Base-by-base conservation (phyloP, 2,888 invertebrate genomes). In the Schrankia costaestrigalis region DNA sequence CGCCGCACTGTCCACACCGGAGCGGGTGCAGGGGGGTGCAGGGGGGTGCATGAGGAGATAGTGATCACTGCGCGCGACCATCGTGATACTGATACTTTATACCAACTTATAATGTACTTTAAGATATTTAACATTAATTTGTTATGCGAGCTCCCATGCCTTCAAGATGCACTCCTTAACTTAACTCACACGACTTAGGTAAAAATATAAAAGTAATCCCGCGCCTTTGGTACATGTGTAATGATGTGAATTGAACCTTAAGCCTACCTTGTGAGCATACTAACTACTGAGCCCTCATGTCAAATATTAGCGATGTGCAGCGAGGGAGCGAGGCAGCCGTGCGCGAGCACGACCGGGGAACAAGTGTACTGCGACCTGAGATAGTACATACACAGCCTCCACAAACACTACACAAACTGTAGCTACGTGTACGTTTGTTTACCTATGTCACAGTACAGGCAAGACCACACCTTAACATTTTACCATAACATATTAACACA, bases 31-130 rank as follows among this genome's bases (percentile, higher is more conserved):
- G 6, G 12, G 10, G 11, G 17, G 2, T 4, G 7, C 17, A 17
- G 9, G 22, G 6, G 19, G 13, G 12, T 3, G 33, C 17, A 2
- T 11, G 26, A 24, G 14, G n/a, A 28, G 44, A 43, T 41, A 40
- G 41, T 13, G 26, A 37, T 35, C 39, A 29, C 26, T 33, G 41
- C 47, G 47, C 35, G 22, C 26, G 37, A 35, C 27, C 37, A 23
- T 13, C 19, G 12, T 21, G n/a, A 4, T 21, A 8, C 11, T 21
- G 9, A 21, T 18, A 21, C 21, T 11, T 3, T 21, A 21, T 21
- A 7, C 9, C 21, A n/a, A 4, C 4, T 7, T n/a, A 21, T 21
- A 21, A 21, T n/a, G 9, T 3, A 4, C 21, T 21, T 21, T n/a
- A 21, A 21, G 9, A 21, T 3, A 21, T n/a, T n/a, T 3, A 6